phyloP scores from a whole-genome alignment of 2,888 invertebrate species.

The Uloborus plumipes region DNA sequence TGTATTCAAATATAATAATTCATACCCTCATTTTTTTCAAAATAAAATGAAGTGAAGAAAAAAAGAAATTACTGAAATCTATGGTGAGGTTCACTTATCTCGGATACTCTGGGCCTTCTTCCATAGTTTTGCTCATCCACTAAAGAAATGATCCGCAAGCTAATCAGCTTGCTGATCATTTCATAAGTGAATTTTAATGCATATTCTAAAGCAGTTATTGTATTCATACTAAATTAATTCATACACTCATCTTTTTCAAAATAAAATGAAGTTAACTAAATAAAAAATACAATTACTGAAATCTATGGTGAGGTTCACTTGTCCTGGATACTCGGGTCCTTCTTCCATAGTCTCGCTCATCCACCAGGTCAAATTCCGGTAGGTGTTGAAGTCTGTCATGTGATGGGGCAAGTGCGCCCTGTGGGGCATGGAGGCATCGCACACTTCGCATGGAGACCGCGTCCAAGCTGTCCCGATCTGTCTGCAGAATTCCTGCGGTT shows the following conservation, averaged over 20 bases:
- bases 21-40: no score
- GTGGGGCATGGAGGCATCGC: conserved; percentile 76
- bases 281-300: conserved; percentile 76
- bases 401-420: conserved; percentile 80
- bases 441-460: conserved; percentile 84
- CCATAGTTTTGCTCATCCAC: conserved; percentile 99
- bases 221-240: no score
- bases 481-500: conserved; percentile 85
- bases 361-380: conserved; percentile 95
- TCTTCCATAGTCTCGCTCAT: conserved; percentile 98
- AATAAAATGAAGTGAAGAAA: no score
- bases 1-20: no score
- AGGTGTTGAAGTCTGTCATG: conserved; percentile 92
- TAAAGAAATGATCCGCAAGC: no score
- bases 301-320: conserved; percentile 91
- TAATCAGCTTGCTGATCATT: no score
- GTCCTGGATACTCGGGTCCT: conserved; percentile 88
- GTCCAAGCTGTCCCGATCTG: conserved; percentile 84
- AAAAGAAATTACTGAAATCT: conserved; percentile 78
- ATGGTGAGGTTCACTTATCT: conserved; percentile 93
- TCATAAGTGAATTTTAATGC: no score
- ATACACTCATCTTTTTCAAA: no score
- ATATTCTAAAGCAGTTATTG: no score
- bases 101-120: conserved; percentile 90
- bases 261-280: no score